Evolutionary conservation across 2,888 invertebrate genomes (phyloP).

Genomic region (Metacarcinus magister): DNA sequence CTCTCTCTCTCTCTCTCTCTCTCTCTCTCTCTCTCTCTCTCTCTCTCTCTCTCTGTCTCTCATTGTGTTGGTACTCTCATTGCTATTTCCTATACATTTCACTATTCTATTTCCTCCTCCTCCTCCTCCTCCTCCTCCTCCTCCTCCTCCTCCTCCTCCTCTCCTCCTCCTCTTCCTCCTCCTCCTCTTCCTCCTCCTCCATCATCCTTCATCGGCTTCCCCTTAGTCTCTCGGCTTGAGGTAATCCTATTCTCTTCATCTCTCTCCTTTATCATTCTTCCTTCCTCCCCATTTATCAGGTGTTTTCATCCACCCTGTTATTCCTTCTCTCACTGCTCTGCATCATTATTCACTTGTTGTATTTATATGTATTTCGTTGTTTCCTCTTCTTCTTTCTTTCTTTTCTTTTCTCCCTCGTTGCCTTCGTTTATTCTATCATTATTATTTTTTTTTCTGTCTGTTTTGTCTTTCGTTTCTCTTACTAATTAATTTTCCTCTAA

Average conservation of each 20-base stretch:
- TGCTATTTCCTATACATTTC: not conserved
- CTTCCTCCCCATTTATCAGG: not conserved
- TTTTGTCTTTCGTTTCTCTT: too few species aligned
- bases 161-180: constrained; percentile 6
- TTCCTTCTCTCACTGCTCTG: not conserved
- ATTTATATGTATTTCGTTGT: not conserved
- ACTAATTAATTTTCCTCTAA: too few species aligned
- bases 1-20: not conserved
- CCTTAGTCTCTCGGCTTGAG: constrained; percentile 17
- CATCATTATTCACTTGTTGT: not conserved
- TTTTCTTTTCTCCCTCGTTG: not conserved
- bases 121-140: not conserved
- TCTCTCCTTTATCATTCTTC: not conserved
- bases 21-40: constrained; percentile 16
- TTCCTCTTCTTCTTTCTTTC: not conserved
- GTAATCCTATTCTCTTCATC: constrained; percentile 47
- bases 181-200: not conserved
- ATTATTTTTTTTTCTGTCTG: too few species aligned
- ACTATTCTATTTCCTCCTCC: not conserved
- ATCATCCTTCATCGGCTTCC: not conserved
- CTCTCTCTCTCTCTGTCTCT: not conserved
- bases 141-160: not conserved
- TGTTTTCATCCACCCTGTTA: not conserved
- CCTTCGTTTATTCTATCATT: not conserved
- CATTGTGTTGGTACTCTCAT: too few species aligned